Evolutionary conservation across 2,113 vertebrate species (phyloP).

Genomic region (Gambusia affinis): DNA sequence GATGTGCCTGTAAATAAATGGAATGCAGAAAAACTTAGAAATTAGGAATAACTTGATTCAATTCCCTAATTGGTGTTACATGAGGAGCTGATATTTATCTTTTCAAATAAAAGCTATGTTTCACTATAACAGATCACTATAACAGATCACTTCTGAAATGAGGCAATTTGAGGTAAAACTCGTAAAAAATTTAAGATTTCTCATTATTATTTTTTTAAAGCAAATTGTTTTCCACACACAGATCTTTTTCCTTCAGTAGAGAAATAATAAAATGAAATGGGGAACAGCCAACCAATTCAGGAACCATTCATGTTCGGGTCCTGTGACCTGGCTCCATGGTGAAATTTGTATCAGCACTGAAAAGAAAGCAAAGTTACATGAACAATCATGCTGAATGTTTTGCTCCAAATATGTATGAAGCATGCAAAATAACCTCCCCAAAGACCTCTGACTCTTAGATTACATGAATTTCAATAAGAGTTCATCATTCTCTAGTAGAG

Average conservation of each 20-base stretch:
- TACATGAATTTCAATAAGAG: background rate
- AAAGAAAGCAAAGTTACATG: conserved; percentile 23
- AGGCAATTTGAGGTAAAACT: background rate
- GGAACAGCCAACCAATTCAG: background rate
- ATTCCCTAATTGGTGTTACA: background rate
- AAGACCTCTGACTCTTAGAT: background rate
- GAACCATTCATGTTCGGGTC: background rate
- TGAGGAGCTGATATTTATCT: background rate
- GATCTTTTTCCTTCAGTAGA: background rate
- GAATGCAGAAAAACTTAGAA: background rate
- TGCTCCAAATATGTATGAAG: background rate
- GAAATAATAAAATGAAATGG: background rate
- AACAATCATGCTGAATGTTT: background rate
- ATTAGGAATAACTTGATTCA: background rate
- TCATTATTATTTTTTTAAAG: background rate
- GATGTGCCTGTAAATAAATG: background rate
- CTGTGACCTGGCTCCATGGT: conserved; percentile 67
- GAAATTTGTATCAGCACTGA: conserved; percentile 76
- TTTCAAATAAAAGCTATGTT: background rate
- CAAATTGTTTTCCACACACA: too few species aligned
- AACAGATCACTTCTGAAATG: background rate
- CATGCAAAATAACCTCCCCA: background rate
- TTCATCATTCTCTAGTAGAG: background rate
- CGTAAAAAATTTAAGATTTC: background rate
- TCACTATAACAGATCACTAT: background rate